Evolutionary conservation across 1,140 invertebrate genomes (phyloP).

Genomic region (Aphis craccivora): DNA sequence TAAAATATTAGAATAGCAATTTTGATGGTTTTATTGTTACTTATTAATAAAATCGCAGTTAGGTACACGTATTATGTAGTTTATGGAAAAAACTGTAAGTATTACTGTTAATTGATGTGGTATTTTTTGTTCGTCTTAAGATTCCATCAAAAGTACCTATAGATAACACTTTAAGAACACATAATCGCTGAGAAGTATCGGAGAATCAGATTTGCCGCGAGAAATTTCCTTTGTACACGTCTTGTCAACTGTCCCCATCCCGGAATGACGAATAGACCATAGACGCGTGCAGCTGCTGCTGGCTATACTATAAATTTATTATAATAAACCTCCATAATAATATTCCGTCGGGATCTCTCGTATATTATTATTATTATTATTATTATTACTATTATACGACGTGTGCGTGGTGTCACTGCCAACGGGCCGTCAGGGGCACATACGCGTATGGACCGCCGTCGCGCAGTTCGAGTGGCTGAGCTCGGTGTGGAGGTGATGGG

Average conservation of each 20-base stretch:
- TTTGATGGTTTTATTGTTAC: neutral
- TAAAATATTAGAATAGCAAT: neutral
- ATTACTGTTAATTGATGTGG: neutral
- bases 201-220: neutral
- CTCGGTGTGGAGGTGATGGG: too few relatives aligned
- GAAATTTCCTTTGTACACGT: neutral
- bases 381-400: neutral
- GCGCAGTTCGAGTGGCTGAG: neutral
- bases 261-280: neutral
- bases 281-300: neutral
- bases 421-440: neutral
- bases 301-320: neutral
- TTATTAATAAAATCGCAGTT: neutral
- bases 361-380: neutral
- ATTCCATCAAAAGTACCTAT: neutral
- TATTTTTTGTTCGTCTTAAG: neutral
- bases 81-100: too few relatives aligned
- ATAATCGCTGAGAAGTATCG: neutral
- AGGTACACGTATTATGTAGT: neutral
- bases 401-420: constrained; percentile 1
- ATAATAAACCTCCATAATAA: neutral
- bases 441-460: neutral
- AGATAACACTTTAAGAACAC: neutral
- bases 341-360: neutral
- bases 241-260: neutral